phyloP scores from a whole-genome alignment of 2,797 vertebrate species.

The Epinephelus coioides region DNA sequence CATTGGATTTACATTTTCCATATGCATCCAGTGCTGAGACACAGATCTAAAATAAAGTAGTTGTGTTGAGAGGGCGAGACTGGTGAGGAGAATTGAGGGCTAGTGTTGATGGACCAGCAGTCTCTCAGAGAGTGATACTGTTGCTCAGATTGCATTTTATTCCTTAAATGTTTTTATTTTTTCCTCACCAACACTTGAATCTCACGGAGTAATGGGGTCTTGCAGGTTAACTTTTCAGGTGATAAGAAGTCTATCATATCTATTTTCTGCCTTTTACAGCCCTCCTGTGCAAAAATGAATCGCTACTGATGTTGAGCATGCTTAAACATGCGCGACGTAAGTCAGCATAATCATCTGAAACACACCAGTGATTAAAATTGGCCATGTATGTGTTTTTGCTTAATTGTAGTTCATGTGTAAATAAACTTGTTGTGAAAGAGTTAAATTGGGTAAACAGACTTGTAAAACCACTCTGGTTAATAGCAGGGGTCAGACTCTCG shows the following conservation, averaged over 20 bases:
- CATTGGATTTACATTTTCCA: conserved; percentile 16
- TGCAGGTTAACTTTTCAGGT: neutral
- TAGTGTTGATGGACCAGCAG: too few relatives aligned
- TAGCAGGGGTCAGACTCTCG: neutral
- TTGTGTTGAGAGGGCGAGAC: too few relatives aligned
- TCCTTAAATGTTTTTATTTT: neutral
- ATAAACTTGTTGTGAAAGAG: neutral
- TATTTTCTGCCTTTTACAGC: neutral
- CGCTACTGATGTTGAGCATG: neutral
- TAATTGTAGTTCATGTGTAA: too few relatives aligned
- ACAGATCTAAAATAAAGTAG: too few relatives aligned
- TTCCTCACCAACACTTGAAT: neutral
- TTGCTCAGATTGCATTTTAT: conserved; percentile 37
- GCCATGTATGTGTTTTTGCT: neutral
- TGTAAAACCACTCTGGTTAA: conserved; percentile 2
- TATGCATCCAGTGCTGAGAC: neutral
- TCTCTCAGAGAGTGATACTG: conserved; percentile 45
- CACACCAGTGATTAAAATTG: neutral
- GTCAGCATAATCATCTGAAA: neutral
- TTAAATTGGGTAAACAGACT: neutral
- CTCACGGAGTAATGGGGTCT: neutral
- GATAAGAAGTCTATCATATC: neutral
- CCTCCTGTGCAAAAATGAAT: neutral
- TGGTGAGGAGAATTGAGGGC: too few relatives aligned
- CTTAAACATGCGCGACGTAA: neutral